Conservation (phyloP, 2,113 vertebrate species). For the Eupsittula cactorum region DNA sequence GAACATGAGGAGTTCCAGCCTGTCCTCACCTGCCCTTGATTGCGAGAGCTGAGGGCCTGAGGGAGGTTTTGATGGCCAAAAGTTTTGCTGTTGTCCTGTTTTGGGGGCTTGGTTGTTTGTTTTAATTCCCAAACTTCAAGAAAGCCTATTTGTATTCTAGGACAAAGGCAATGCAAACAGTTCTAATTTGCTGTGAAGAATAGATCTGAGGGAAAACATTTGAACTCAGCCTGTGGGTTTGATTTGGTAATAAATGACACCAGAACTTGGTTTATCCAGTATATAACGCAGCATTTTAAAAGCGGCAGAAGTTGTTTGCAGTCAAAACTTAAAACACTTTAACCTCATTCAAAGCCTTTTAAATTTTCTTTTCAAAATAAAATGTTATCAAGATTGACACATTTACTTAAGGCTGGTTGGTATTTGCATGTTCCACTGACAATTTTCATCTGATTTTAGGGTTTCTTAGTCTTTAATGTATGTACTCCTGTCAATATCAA, state of each 20-base stretch:
- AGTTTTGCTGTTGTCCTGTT: not conserved
- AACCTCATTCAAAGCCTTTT: not conserved
- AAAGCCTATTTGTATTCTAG: not conserved
- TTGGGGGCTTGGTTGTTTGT: not conserved
- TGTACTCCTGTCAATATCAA: not conserved
- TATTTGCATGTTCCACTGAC: not conserved
- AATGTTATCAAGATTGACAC: not conserved
- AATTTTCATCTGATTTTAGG: not conserved
- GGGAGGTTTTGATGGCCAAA: conserved; percentile 27
- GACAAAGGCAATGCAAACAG: not conserved
- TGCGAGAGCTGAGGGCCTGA: conserved; percentile 19
- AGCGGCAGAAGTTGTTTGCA: not conserved
- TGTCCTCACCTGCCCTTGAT: conserved; percentile 61
- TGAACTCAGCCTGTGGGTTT: not conserved
- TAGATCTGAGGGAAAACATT: not conserved
- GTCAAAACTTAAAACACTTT: not conserved
- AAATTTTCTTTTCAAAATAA: not conserved
- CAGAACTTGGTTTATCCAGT: not conserved
- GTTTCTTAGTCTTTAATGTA: not conserved
- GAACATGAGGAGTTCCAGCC: conserved; percentile 46
- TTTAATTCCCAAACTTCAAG: not conserved
- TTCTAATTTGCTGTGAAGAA: not conserved
- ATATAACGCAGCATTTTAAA: not conserved
- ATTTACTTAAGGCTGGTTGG: not conserved
- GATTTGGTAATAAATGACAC: not conserved